Evolutionary conservation across 2,888 invertebrate species (phyloP), one percentile per base, ranked within the genome.

Genomic region (Gastracanthus pulcherrimus): DNA sequence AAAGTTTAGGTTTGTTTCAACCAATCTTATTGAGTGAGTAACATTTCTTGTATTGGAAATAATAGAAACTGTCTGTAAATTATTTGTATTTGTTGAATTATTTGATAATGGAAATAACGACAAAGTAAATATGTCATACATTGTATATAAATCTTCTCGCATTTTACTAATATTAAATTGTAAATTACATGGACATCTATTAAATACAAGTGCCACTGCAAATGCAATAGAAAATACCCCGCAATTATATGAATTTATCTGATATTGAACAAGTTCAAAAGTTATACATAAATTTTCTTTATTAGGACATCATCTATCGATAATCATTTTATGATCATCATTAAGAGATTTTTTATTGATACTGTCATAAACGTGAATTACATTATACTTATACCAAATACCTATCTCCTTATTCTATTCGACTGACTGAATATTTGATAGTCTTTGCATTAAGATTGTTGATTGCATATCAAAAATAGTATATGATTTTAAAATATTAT

Each of bases 221-320:
- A 64, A 64, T 16, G 64, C 38, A 9, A 64, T 64, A 19, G 64
- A 36, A 64, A 64, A 64, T 19, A 64, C 38, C n/a, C 64, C 64
- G n/a, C 23, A 64, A 64, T 64, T 36, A 34, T 64, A 36, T 9
- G 34, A 9, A 36, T 64, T 38, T 11, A 6, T 7, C 36, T 64
- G 36, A 34, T 38, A 36, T 64, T 64, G 64, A 38, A 64, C 64
- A 19, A 4, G 6, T 36, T 64, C 64, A 64, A 64, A 64, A n/a
- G 19, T 36, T n/a, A 64, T 36, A 3, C 7, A 6, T 34, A 64
- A 60, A 60, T 60, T 23, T 36, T 64, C 36, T 16, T 36, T 38
- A 38, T 64, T 36, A 19, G 62, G 62, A n/a, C 34, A 38, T 34
- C 36, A 34, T n/a, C 13, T 34, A 23, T 64, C 36, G 19, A 64